Conservation (phyloP, 2,113 vertebrate species). For the Uria lomvia region DNA sequence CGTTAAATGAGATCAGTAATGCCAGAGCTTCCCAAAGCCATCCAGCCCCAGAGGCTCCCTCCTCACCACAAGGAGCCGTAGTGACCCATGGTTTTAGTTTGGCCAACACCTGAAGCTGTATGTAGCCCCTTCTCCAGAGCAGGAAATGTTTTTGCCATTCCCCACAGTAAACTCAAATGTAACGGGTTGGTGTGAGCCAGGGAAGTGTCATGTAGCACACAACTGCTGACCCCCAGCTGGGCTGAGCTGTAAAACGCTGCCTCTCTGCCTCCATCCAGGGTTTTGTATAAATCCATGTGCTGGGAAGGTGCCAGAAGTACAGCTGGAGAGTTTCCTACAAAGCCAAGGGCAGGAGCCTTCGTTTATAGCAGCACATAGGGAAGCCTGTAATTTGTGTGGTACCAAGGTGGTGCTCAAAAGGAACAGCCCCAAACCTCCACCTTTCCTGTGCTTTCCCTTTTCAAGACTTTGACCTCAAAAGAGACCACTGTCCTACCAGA, state of each 20-base stretch:
- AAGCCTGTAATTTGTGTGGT: background rate
- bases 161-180: rapidly evolving
- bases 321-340: background rate
- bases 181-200: rapidly evolving
- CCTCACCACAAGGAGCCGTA: background rate
- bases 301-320: background rate
- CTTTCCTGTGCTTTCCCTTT: background rate
- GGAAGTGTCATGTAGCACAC: background rate
- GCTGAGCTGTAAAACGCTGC: background rate
- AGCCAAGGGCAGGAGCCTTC: background rate
- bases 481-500: background rate
- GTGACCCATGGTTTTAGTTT: rapidly evolving
- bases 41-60: background rate
- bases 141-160: background rate
- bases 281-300: rapidly evolving
- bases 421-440: background rate
- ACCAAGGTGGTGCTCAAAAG: background rate
- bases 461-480: background rate
- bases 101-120: background rate
- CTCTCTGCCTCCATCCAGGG: background rate
- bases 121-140: background rate
- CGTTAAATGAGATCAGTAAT: background rate
- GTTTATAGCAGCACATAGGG: background rate
- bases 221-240: rapidly evolving
- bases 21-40: background rate